Evolutionary conservation across 1,140 invertebrate genomes (phyloP).

Genomic region (Macrobrachium rosenbergii): DNA sequence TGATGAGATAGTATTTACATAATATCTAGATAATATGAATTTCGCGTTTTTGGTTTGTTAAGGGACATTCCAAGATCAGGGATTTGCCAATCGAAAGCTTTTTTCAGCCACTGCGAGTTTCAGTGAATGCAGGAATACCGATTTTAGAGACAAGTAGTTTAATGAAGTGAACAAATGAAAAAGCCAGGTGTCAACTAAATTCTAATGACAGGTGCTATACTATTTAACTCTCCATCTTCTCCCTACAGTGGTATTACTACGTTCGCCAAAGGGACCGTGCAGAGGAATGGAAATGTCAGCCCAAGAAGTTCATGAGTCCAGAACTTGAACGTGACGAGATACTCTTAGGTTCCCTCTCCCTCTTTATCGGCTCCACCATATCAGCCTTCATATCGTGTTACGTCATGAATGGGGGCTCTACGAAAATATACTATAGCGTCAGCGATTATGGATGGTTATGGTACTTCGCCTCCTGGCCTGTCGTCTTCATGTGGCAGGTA

Average conservation of each 20-base stretch:
- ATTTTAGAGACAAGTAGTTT: background rate
- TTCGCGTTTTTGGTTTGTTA: no score
- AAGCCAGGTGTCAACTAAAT: background rate
- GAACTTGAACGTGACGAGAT: constrained; percentile 80
- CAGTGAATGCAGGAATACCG: background rate
- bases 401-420: constrained; percentile 78
- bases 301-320: constrained; percentile 77
- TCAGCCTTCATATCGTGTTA: constrained; percentile 77
- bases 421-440: constrained; percentile 77
- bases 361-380: constrained; percentile 72
- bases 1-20: background rate
- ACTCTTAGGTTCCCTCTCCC: constrained; percentile 75
- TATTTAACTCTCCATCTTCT: constrained; percentile 4
- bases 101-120: background rate
- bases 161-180: background rate
- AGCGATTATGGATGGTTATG: constrained; percentile 78
- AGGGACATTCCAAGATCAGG: no score
- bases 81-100: no score
- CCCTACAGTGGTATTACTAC: constrained; percentile 79
- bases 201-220: background rate
- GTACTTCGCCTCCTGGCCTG: constrained; percentile 77
- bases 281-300: constrained; percentile 83
- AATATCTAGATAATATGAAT: no score
- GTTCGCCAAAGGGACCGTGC: constrained; percentile 74
- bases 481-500: constrained; percentile 78